phyloP scores from a whole-genome alignment of 2,888 invertebrate species.

The Drosophila algonquin region DNA sequence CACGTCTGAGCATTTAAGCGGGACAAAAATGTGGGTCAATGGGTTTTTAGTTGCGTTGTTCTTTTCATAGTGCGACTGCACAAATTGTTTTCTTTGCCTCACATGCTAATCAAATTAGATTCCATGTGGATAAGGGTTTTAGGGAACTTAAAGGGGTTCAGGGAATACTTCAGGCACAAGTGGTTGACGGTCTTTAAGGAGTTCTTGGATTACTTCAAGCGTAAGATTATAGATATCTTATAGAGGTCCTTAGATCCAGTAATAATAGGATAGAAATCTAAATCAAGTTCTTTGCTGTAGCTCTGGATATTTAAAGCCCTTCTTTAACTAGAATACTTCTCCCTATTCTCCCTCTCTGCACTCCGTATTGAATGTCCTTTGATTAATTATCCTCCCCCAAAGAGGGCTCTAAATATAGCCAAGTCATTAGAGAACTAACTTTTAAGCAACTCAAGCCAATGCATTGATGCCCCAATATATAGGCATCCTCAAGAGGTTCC shows the following conservation, averaged over 20 bases:
- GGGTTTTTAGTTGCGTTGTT: constrained; percentile 70
- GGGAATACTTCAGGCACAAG: not conserved
- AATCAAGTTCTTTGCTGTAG: too few species aligned
- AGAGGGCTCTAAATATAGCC: too few species aligned
- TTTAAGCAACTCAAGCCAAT: not conserved
- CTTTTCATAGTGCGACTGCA: constrained; percentile 57
- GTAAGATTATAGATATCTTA: not conserved
- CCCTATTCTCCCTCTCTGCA: too few species aligned
- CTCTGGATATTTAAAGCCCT: too few species aligned
- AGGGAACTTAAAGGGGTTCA: not conserved
- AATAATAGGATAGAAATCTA: too few species aligned
- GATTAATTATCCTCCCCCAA: too few species aligned
- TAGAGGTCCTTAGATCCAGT: not conserved
- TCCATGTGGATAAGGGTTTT: constrained; percentile 4
- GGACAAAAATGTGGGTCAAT: constrained; percentile 77
- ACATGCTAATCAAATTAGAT: constrained; percentile 60
- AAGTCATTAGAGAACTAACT: not conserved
- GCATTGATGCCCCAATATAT: not conserved
- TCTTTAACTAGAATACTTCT: too few species aligned
- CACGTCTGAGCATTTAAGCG: constrained; percentile 65
- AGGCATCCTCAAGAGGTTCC: not conserved
- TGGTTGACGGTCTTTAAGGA: not conserved
- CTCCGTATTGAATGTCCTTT: too few species aligned
- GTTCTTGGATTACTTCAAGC: not conserved
- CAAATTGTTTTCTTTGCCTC: constrained; percentile 45